Evolutionary conservation across 2,113 vertebrate species (phyloP), one percentile per base, ranked within the genome.

Genomic region (Progne subis): DNA sequence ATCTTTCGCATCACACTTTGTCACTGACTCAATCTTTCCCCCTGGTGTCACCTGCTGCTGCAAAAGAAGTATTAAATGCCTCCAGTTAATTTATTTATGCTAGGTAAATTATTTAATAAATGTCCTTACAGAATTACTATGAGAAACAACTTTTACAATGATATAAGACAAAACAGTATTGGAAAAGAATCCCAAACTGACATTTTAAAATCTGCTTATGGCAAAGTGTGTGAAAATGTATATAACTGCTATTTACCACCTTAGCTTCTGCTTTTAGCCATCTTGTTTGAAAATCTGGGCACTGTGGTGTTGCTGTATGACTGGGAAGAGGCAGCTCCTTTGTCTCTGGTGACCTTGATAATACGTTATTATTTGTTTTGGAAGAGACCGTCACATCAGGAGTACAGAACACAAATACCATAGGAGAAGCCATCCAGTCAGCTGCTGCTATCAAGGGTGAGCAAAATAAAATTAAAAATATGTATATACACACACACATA

Each of bases 401-500:
- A 34, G 99, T 99, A 65, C 95, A 98, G 84, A 99, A 97, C 18
- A 96, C 97, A 46, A 99, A 98, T 3, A 91, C 75, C 94, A 98
- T 96, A 28, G 99, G 99, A 52, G 99, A 98, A 79, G 97, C 78
- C 81, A 79, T 92, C 63, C 90, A 95, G 57, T 96, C 76, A 14
- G 46, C 95, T 97, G 88, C 96, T 97, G 91, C 74, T 96, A 95
- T 28, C 47, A 43, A 16, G 28, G 7, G 4, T 17, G 4, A 50
- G 9, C 0, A 1, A 20, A n/a, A 64, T 13, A 88, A 43, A 79
- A 78, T 59, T 28, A 29, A 44, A 79, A 29, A 43, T 7, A n/a
- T 2, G 17, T 14, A 44, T 1, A 1, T 7, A 17, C 3, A 59
- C 1, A 72, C 14, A 61, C 10, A 63, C 1, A 59, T 0, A 47